Evolutionary conservation across 2,797 vertebrate species (phyloP).

Genomic region (Clamator glandarius): DNA sequence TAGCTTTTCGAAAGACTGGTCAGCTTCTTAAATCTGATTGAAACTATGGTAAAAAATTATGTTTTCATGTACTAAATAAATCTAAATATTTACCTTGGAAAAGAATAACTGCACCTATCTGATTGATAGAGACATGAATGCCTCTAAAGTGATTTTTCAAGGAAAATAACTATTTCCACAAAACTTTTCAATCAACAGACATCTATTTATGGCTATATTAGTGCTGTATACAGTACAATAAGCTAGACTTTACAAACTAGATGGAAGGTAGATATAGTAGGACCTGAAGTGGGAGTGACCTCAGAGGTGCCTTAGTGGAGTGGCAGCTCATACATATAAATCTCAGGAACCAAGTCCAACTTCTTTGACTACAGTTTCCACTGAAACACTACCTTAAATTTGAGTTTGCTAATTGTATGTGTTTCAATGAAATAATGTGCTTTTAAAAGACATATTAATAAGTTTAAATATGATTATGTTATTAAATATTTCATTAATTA

Average conservation of each 20-base stretch:
- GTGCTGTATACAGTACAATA: not conserved
- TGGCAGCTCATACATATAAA: not conserved
- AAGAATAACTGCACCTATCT: not conserved
- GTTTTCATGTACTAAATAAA: not conserved
- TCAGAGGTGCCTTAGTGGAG: not conserved
- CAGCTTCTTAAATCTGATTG: not conserved
- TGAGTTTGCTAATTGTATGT: not conserved
- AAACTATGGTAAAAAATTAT: not conserved
- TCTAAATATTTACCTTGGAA: constrained; percentile 6
- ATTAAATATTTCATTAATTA: constrained; percentile 31
- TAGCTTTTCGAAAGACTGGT: not conserved
- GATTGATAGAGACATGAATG: not conserved
- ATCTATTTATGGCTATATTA: not conserved
- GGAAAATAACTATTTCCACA: not conserved
- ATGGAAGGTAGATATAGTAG: not conserved
- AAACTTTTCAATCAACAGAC: not conserved
- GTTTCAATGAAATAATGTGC: not conserved
- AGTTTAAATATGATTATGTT: not conserved
- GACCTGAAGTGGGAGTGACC: not conserved
- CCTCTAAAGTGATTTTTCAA: constrained; percentile 14
- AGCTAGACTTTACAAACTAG: not conserved
- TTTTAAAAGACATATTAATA: not conserved
- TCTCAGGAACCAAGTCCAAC: not conserved
- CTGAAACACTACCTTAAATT: not conserved
- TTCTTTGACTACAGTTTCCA: not conserved